A percentile compares a stretch with the other conserved stretches of the same genome.
These are phyloP conservation scores for Pocillopora verrucosa DNA, from an alignment of 64 coral and sea anemone genomes.

Conservation along the genomic window DNA sequence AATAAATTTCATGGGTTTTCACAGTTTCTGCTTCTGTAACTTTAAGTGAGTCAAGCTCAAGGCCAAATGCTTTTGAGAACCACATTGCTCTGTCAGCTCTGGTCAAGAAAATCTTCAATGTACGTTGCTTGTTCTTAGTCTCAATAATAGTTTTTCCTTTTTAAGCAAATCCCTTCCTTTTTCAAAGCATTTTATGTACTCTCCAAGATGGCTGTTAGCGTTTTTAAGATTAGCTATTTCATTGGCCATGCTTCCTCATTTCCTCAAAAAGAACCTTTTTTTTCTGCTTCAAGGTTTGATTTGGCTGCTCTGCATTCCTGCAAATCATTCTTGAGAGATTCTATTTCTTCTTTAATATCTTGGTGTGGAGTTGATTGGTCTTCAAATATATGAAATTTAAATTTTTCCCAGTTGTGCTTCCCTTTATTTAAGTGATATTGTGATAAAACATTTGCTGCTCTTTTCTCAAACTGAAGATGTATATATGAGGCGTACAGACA, in stretches of 20 bases:
- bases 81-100: constrained; percentile 38
- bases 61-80: constrained; percentile 32
- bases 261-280: too few species aligned
- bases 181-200: constrained; percentile 43
- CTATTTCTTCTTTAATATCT: too few species aligned
- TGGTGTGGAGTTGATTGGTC: too few species aligned
- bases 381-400: too few species aligned
- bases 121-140: constrained; percentile 51
- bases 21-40: constrained; percentile 44
- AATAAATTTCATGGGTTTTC: constrained; percentile 20
- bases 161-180: constrained; percentile 4
- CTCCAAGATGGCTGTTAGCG: constrained; percentile 20
- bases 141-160: constrained; percentile 21
- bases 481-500: too few species aligned
- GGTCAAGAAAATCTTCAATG: constrained; percentile 58
- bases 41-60: background rate
- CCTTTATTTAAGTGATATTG: too few species aligned
- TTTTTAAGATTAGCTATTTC: constrained; percentile 4
- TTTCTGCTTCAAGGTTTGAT: too few species aligned
- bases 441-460: too few species aligned
- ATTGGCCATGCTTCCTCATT: background rate
- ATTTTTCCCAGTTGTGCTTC: too few species aligned
- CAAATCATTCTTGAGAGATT: too few species aligned
- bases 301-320: too few species aligned
- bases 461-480: too few species aligned